Percentiles rank a stretch among this genome's conserved stretches.
These are phyloP conservation scores for Xylophagus ater DNA, from an alignment of 2,888 invertebrate genomes.

Conservation along the genomic window DNA sequence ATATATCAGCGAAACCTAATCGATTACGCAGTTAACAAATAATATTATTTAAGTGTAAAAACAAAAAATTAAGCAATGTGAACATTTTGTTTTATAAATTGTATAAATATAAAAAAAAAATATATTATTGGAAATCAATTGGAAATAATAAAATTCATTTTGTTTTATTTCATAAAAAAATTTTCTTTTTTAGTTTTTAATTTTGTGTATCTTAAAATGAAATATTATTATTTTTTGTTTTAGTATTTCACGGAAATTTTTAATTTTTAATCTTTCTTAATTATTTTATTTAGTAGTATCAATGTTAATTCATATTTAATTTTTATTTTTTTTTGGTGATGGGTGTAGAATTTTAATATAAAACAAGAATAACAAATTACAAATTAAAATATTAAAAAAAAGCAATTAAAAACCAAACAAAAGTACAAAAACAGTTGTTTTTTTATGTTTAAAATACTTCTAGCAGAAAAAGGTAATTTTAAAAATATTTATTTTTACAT, in stretches of 20 bases:
- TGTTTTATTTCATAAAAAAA: not conserved
- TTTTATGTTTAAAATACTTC: not conserved
- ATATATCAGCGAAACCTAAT: too few relatives aligned
- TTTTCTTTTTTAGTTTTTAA: not conserved
- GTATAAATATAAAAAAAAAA: too few relatives aligned
- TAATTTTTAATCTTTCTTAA: not conserved
- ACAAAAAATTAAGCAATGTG: too few relatives aligned
- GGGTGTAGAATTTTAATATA: constrained; percentile 10
- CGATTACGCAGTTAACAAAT: too few relatives aligned
- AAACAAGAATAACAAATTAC: too few relatives aligned
- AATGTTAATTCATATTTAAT: constrained; percentile 1
- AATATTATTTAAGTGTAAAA: too few relatives aligned
- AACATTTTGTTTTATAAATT: too few relatives aligned
- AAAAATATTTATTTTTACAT: too few relatives aligned
- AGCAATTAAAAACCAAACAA: constrained; percentile 4
- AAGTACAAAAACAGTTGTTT: not conserved
- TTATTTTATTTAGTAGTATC: constrained; percentile 6
- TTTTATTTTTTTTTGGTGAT: constrained; percentile 11
- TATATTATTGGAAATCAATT: too few relatives aligned
- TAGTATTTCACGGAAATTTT: not conserved
- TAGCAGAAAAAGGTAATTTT: constrained; percentile 9
- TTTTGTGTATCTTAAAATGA: not conserved
- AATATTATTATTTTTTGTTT: not conserved
- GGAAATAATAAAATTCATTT: not conserved
- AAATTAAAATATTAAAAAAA: constrained; percentile 10